Percentiles rank a stretch among this genome's conserved stretches.
Conservation (phyloP, 2,797 vertebrate genomes). For the Eospalax fontanierii region DNA sequence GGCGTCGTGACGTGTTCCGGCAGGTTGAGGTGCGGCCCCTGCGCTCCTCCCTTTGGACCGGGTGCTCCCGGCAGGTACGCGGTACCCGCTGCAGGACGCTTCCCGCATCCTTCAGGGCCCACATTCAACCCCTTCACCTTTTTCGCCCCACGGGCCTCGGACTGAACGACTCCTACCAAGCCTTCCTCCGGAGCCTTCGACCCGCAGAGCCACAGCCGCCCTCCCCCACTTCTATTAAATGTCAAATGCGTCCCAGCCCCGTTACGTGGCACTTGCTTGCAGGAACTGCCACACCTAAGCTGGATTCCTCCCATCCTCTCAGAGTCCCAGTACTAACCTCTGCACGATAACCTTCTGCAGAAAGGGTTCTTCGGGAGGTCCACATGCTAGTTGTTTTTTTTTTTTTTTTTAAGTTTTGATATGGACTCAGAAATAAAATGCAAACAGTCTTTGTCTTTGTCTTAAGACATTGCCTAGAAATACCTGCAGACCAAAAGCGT, state of each 20-base stretch:
- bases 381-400: neutral
- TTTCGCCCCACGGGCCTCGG: fast-evolving
- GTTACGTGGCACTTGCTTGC: slow-evolving; percentile 64
- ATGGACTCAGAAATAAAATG: neutral
- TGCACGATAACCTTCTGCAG: neutral
- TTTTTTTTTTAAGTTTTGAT: neutral
- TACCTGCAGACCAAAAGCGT: neutral
- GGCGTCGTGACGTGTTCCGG: slow-evolving; percentile 77
- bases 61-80: neutral
- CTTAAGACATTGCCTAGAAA: neutral
- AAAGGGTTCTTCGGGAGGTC: neutral
- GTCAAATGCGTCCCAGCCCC: neutral
- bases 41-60: neutral
- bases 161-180: fast-evolving
- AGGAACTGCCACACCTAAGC: neutral
- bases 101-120: neutral
- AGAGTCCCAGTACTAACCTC: neutral
- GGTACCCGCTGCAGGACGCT: fast-evolving
- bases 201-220: no score
- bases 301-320: neutral
- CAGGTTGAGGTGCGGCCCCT: slow-evolving; percentile 73
- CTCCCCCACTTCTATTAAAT: neutral
- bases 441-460: neutral
- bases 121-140: fast-evolving
- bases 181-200: neutral